Conservation (phyloP, 2,888 invertebrate species). For the Gymnocheta viridis region DNA sequence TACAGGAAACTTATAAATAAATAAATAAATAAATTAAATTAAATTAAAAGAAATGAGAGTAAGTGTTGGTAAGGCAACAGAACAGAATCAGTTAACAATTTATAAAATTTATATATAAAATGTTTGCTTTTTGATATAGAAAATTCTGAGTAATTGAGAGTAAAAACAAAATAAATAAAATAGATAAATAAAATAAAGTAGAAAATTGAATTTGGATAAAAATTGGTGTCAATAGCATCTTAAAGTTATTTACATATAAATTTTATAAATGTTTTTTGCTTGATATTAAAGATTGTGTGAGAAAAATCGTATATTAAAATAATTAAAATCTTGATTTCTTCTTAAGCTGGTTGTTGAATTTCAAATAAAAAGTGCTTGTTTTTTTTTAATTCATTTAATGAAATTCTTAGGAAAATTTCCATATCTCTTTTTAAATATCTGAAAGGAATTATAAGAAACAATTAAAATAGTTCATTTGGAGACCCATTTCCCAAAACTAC, state of each 20-base stretch:
- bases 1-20: constrained; percentile 43
- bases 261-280: not conserved
- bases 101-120: constrained; percentile 20
- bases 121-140: not conserved
- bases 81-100: constrained; percentile 1
- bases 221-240: not conserved
- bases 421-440: constrained; percentile 34
- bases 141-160: not conserved
- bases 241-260: not conserved
- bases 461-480: not conserved
- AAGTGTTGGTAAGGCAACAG: not conserved
- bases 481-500: not conserved
- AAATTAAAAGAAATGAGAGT: not conserved
- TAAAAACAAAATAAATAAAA: not conserved
- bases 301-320: not conserved
- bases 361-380: not conserved
- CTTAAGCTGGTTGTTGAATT: constrained; percentile 15
- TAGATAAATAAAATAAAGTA: too few species aligned
- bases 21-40: constrained; percentile 41
- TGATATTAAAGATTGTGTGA: not conserved
- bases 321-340: constrained; percentile 21
- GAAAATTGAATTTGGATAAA: not conserved
- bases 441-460: constrained; percentile 11
- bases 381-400: not conserved
- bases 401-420: not conserved